Evolutionary conservation across 2,888 invertebrate genomes (phyloP), one percentile per base, ranked within the genome.

Genomic region (Empis livida): DNA sequence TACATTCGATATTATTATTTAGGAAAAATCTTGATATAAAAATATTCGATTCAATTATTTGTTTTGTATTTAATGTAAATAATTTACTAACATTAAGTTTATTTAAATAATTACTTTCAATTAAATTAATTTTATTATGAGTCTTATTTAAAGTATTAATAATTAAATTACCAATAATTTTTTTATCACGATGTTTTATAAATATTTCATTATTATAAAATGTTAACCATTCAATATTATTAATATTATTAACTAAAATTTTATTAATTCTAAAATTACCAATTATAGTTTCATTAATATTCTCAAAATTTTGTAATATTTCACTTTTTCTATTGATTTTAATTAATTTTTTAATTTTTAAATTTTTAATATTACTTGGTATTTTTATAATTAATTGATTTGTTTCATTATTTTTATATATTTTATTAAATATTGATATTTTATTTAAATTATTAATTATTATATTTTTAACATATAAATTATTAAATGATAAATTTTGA

Each of bases 41-140:
- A 11, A 66, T 54, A 27, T 62, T 53, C 1, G 67, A 61, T 11
- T 54, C 44, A 11, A 66, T 47, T 15, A 57, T 51, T 53, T 66
- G 66, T 16, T 31, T 15, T 16, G 42, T 42, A 31, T 30, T 42
- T 15, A 42, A 31, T 42, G 42, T 42, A 31, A 42, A 42, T 15
- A 31, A 15, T 11, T 42, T 30, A 3, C 17, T 16, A 6, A 42
- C 13, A 16, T 10, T 2, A 11, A 42, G 14, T 16, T 11, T 2
- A 31, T 42, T 42, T 42, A 42, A n/a, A 13, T 15, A 14, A 31
- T 42, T 42, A 11, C 42, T 31, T 10, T 31, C 11, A 31, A 42
- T 42, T 31, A 15, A 16, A 31, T 31, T 42, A 31, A 31, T 31
- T 16, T 16, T 15, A 31, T 31, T 13, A 31, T 16, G 10, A 39